Evolutionary conservation across 2,797 vertebrate species (phyloP), one percentile per base, ranked within the genome.

Genomic region (Telmatherina bonti): DNA sequence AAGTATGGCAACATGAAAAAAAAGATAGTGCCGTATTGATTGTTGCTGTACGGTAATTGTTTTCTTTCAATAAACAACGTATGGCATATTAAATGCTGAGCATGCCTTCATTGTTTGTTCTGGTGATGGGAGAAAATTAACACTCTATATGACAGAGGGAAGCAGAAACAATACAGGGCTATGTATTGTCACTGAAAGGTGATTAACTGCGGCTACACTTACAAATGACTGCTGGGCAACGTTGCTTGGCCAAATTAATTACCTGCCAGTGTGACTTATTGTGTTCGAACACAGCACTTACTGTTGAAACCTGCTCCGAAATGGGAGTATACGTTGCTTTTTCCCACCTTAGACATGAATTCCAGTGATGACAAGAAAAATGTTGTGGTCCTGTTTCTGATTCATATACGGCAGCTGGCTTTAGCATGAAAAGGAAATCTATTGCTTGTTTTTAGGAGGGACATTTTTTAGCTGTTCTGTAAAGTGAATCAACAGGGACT

Each of bases 261-360:
- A 91, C 88, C 90, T 93, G 93, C 89, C 93, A 89, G 60, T 76
- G 79, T 91, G 92, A 90, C 82, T 78, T 87, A 91, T 89, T 84
- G 88, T 88, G 93, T 90, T 81, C 88, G 76, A 88, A 89, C 85
- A 88, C 80, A 62, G 79, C 70, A 78, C 68, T 75, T 52, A 67
- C 76, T 77, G 70, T 85, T 91, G 78, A 73, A 47, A 82, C 29
- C 38, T 51, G 52, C 24, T 61, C 49, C 56, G 22, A 63, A 70
- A 68, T 72, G 74, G 56, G 47, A 66, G 56, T 30, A 13, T 45
- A 56, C 52, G 0, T 43, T 60, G 45, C 38, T 49, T 79, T 62
- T 74, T 62, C 57, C 43, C 5, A n/a, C 36, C 8, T 55, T 22
- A n/a, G 60, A 67, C 67, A 76, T 43, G 67, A 80, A 85, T 26